A percentile compares a stretch with the other conserved stretches of the same genome.
Evolutionary conservation across 1,140 invertebrate genomes (phyloP).

Genomic region (Drosophila kikkawai): DNA sequence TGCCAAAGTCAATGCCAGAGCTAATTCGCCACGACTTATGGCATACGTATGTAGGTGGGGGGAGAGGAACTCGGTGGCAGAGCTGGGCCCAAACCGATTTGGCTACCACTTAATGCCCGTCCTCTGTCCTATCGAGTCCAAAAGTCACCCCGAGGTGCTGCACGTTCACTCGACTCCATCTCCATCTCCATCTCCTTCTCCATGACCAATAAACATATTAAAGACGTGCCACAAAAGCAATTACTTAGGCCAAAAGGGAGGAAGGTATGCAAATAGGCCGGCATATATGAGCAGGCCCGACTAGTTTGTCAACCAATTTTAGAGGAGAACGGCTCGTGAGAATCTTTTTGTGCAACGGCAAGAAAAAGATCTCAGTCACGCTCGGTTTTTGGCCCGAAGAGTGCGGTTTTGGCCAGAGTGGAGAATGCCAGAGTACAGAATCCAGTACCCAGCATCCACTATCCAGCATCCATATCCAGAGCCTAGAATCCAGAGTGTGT

Average conservation of each 20-base stretch:
- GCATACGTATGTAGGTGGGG: no score
- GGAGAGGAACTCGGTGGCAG: constrained; percentile 45
- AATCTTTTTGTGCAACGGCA: constrained; percentile 60
- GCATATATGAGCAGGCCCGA: constrained; percentile 60
- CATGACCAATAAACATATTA: constrained; percentile 59
- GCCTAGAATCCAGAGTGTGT: constrained; percentile 16
- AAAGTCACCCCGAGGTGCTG: constrained; percentile 53
- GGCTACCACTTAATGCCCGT: constrained; percentile 71
- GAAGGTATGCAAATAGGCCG: constrained; percentile 39
- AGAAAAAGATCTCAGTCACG: constrained; percentile 65
- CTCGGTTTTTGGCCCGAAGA: constrained; percentile 65
- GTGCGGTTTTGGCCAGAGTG: constrained; percentile 27
- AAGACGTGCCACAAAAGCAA: constrained; percentile 60
- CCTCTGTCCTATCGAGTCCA: constrained; percentile 33
- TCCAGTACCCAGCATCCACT: constrained; percentile 3
- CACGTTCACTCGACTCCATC: constrained; percentile 46
- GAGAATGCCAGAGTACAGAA: constrained; percentile 32
- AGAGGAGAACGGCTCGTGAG: constrained; percentile 66
- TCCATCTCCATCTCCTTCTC: neutral
- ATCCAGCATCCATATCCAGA: neutral
- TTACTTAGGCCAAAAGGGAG: constrained; percentile 48
- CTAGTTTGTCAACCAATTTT: constrained; percentile 79
- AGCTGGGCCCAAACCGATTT: constrained; percentile 51
- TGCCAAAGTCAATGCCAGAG: constrained; percentile 64
- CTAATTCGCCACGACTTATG: constrained; percentile 46